These are phyloP conservation scores for Poeciliopsis gracilis DNA, from an alignment of 2,797 vertebrate genomes.

Conservation along the genomic window DNA sequence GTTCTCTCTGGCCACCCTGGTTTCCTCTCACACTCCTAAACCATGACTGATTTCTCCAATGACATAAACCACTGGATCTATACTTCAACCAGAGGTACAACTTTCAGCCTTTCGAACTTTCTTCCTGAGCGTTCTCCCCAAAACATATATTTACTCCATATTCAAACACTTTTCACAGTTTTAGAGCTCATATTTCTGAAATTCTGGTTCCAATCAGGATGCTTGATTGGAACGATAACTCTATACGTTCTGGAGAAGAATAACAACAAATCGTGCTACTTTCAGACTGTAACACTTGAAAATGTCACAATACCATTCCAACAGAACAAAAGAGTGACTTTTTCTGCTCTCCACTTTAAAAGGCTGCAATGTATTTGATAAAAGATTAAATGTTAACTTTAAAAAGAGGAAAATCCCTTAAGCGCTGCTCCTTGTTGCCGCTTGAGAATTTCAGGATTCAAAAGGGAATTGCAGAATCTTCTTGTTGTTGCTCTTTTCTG, in stretches of 20 bases:
- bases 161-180: background rate
- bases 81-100: background rate
- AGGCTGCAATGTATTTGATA: background rate
- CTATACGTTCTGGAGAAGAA: background rate
- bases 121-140: background rate
- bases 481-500: background rate
- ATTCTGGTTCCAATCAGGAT: background rate
- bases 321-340: background rate
- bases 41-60: background rate
- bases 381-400: background rate
- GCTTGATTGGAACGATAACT: background rate
- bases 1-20: background rate
- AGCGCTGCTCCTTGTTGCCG: background rate
- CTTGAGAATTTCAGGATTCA: background rate
- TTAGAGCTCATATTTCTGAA: background rate
- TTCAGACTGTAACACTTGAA: background rate
- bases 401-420: background rate
- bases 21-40: background rate
- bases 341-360: background rate
- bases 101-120: background rate
- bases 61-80: background rate
- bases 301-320: background rate
- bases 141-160: background rate
- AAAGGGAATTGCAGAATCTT: background rate
- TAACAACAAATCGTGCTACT: background rate